phyloP scores from a whole-genome alignment of 2,888 invertebrate species.

The Cantharis lateralis region DNA sequence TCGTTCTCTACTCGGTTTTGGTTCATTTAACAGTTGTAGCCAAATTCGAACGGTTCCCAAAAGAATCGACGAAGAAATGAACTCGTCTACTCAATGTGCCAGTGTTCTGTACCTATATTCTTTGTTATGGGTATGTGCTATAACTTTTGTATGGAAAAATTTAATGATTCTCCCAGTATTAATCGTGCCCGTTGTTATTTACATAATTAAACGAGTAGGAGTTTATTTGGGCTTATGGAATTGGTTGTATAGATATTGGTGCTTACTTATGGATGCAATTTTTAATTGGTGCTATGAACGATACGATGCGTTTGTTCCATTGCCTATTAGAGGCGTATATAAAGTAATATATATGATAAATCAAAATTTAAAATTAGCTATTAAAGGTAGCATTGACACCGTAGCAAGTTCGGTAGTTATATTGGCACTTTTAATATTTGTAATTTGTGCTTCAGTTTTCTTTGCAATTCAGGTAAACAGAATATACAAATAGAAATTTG shows the following conservation, averaged over 20 bases:
- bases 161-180: slow-evolving; percentile 80
- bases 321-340: slow-evolving; percentile 76
- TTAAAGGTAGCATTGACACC: slow-evolving; percentile 81
- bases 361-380: slow-evolving; percentile 62
- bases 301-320: slow-evolving; percentile 72
- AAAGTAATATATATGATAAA: slow-evolving; percentile 72
- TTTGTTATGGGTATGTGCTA: slow-evolving; percentile 79
- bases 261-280: slow-evolving; percentile 41
- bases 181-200: slow-evolving; percentile 76
- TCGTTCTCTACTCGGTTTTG: slow-evolving; percentile 20
- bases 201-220: slow-evolving; percentile 62
- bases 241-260: slow-evolving; percentile 54
- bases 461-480: slow-evolving; percentile 75
- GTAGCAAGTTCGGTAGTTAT: slow-evolving; percentile 87
- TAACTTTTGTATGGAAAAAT: slow-evolving; percentile 86
- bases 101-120: slow-evolving; percentile 76
- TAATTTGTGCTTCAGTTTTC: slow-evolving; percentile 80
- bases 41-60: background rate
- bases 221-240: slow-evolving; percentile 61
- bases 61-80: slow-evolving; percentile 9
- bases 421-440: slow-evolving; percentile 78
- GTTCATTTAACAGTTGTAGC: slow-evolving; percentile 21
- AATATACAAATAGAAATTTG: background rate
- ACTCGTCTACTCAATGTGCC: slow-evolving; percentile 58
- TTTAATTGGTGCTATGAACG: slow-evolving; percentile 68